Evolutionary conservation across 2,888 invertebrate species (phyloP), one percentile per base, ranked within the genome.

Genomic region (Anthoptus insignis): DNA sequence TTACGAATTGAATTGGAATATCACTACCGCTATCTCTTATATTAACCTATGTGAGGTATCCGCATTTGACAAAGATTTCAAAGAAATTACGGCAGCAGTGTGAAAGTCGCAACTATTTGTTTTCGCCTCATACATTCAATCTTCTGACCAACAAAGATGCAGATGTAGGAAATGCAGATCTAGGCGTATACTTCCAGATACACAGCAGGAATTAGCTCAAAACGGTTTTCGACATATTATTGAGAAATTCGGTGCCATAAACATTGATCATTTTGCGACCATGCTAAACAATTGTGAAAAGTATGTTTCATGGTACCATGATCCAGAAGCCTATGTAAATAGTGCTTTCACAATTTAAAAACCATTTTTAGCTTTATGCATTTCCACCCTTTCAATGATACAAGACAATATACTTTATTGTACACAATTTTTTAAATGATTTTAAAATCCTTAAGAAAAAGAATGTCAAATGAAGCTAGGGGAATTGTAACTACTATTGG

Each of bases 311-410:
- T 59, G 59, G 59, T 49, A 64, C 13, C 14, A 19, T 6, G 37
- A 37, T 47, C 47, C 53, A 32, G 49, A 45, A 24, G 54, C 32
- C 24, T 49, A 29, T n/a, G 27, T 16, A 4, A n/a, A n/a, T n/a
- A 37, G n/a, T 6, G 37, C 37, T n/a, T 37, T 37, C 6, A 37
- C 37, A 1, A 6, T 37, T 4, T 3, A 13, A n/a, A n/a, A n/a
- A n/a, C n/a, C 37, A 37, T n/a, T n/a, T n/a, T n/a, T 37, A n/a
- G n/a, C n/a, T 37, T n/a, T 76, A 74, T 37, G 70, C 70, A 0
- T 75, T 75, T 37, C 70, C 75, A 1, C 74, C 75, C 2, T 72
- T 76, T 21, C 72, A 0, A 4, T 73, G 0, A 65, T n/a, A n/a
- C n/a, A n/a, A n/a, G n/a, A n/a, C n/a, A n/a, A n/a, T n/a, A n/a